Evolutionary conservation across 2,888 invertebrate genomes (phyloP), one percentile per base, ranked within the genome.

Genomic region (Apodemia mormo): DNA sequence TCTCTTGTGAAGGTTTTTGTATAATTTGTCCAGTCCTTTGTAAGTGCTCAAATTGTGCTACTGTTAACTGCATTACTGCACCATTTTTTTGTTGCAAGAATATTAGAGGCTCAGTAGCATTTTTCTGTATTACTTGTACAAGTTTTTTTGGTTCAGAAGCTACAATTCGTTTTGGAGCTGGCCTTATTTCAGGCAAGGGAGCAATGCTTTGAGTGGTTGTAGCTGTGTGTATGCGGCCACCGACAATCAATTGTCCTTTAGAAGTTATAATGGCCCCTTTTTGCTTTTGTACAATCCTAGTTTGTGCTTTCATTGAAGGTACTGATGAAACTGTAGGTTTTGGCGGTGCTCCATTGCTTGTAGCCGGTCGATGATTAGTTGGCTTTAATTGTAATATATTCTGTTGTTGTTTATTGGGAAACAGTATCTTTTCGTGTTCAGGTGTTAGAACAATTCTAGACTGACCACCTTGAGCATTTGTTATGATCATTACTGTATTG

Each of bases 401-500:
- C 14, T 86, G 82, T 74, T 88, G 90, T 73, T 91, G 90, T 75
- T 92, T 93, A 77, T 94, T 94, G 30, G 94, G 94, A 68, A 94
- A 94, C 68, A 95, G 81, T 76, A 94, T 89, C 81, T 94, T 94
- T 76, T 94, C 94, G 78, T 95, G 95, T 72, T 94, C 94, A 0
- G 95, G 94, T 8, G 94, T 95, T 65, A 95, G 84, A 2, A 95
- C 86, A 77, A 95, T 92, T 75, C 94, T 88, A 29, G 95, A 94
- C 76, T 95, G 95, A 40, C 94, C 90, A 22, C 95, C 95, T 79
- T 95, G 94, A 69, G 94, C 94, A 78, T 95, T 94, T 0, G 95
- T 95, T 67, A 95, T 94, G 58, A 95, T 94, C 95, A 95, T 95
- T 40, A 95, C 94, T 69, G 95, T 95, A 77, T 94, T 90, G 9